Base-by-base conservation (phyloP, 2,888 invertebrate genomes). In the Acleris literana region DNA sequence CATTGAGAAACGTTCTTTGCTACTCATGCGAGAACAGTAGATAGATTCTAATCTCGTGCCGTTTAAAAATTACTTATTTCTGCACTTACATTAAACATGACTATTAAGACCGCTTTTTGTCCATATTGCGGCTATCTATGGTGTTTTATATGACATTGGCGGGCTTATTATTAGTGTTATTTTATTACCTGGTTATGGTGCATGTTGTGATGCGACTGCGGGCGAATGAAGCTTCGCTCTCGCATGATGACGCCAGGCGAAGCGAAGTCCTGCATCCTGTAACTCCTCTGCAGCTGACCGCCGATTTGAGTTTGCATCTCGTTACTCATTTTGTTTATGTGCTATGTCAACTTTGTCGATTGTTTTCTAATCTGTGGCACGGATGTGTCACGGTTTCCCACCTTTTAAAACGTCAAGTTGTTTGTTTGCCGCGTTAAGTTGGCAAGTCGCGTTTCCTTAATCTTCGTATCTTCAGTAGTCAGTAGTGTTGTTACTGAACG, bases 211-310 rank as follows among this genome's bases (percentile, higher is more conserved):
- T 94, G 93, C 3, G 92, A 92, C 77, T 93, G 95, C 53, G 94
- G 93, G 68, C 95, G 93, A 62, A 96, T 93, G 84, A 96, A 96
- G 84, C 96, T 96, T 73, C 96, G 92, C 84, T 96, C 96, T 72
- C 96, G 87, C 83, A 94, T 94, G 78, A 95, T 94, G 73, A 95
- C 93, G 67, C 92, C 88, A 53, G 93, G 91, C 46, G 93, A 81
- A 59, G 93, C 89, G 78, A 94, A 94, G 78, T 94, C 94, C 78
- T 91, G 92, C 88, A 93, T 90, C 77, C 93, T 87, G 80, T 89
- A 93, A 79, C 93, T 93, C 72, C 93, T 82, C 81, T 92, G 93
- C 80, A 93, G 79, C 77, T 92, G 92, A 72, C 83, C 87, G 51
- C 88, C 85, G 16, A 92, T 80, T 83, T 91, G 92, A 63, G 91